Conservation (phyloP, 2,797 vertebrate species). For the Anabas testudineus region DNA sequence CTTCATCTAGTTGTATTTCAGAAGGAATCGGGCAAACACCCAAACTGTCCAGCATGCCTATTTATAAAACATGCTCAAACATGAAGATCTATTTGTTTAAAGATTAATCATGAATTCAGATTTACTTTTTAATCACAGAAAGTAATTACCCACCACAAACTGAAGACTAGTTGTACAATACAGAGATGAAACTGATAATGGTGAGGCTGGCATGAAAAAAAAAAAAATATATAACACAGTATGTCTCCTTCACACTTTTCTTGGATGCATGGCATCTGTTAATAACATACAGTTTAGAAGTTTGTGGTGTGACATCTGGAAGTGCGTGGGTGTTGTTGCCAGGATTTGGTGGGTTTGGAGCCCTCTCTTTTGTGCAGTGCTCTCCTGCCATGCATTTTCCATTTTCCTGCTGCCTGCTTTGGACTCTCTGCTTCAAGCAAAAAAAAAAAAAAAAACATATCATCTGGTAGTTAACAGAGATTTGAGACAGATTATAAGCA, state of each 20-base stretch:
- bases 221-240: slow-evolving; percentile 30
- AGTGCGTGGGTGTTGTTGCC: slow-evolving; percentile 49
- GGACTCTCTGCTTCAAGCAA: slow-evolving; percentile 30
- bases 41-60: background rate
- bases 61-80: background rate
- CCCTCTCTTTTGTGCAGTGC: slow-evolving; percentile 28
- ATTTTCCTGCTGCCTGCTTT: slow-evolving; percentile 39
- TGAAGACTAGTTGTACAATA: slow-evolving; percentile 16
- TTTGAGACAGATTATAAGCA: slow-evolving; percentile 37
- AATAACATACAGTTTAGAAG: slow-evolving; percentile 40
- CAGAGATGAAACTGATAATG: slow-evolving; percentile 10
- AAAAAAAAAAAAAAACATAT: too few species aligned
- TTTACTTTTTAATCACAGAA: slow-evolving; percentile 13
- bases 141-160: background rate
- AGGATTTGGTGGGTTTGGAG: slow-evolving; percentile 40
- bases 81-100: background rate
- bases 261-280: slow-evolving; percentile 44
- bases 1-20: background rate
- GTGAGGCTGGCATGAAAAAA: slow-evolving; percentile 5
- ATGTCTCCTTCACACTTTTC: slow-evolving; percentile 42
- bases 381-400: slow-evolving; percentile 49
- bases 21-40: background rate
- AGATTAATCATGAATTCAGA: slow-evolving; percentile 3
- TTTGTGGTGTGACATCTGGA: slow-evolving; percentile 64
- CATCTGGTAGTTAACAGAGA: slow-evolving; percentile 22